Evolutionary conservation across 2,113 vertebrate genomes (phyloP).

Genomic region (Sinocyclocheilus grahami): DNA sequence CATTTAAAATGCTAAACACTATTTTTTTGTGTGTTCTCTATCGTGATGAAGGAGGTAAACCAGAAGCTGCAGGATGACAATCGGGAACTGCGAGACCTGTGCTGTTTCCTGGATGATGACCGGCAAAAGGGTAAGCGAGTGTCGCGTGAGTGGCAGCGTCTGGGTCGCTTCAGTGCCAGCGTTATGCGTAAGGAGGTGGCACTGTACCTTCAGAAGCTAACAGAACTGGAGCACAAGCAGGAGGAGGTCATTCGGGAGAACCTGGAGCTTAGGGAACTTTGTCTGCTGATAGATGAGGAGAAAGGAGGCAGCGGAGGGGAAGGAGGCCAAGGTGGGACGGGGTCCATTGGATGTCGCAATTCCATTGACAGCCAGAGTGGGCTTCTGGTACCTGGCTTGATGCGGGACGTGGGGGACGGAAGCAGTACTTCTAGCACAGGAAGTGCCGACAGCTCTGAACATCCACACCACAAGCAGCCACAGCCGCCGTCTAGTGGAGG

Average conservation of each 20-base stretch:
- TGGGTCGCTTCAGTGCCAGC: constrained; percentile 90
- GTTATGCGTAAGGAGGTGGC: constrained; percentile 97
- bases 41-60: constrained; percentile 85
- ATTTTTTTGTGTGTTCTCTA: too few species aligned
- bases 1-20: not conserved
- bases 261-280: constrained; percentile 92
- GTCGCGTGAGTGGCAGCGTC: constrained; percentile 94
- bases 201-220: constrained; percentile 92
- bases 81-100: constrained; percentile 94
- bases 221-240: constrained; percentile 91
- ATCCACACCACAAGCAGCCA: constrained; percentile 84
- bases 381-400: constrained; percentile 77
- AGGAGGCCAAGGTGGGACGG: constrained; percentile 36
- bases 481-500: constrained; percentile 73
- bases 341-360: constrained; percentile 82
- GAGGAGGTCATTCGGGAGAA: constrained; percentile 95
- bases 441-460: constrained; percentile 92
- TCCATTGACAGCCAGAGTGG: constrained; percentile 95
- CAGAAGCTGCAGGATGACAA: constrained; percentile 98
- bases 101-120: constrained; percentile 96
- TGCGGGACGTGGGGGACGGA: constrained; percentile 91
- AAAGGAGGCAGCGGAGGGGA: constrained; percentile 72
- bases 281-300: constrained; percentile 92
- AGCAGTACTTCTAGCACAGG: constrained; percentile 94
- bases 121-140: constrained; percentile 96